These are phyloP conservation scores for Pseudococcus longispinus DNA, from an alignment of 2,888 invertebrate species.

Conservation along the genomic window DNA sequence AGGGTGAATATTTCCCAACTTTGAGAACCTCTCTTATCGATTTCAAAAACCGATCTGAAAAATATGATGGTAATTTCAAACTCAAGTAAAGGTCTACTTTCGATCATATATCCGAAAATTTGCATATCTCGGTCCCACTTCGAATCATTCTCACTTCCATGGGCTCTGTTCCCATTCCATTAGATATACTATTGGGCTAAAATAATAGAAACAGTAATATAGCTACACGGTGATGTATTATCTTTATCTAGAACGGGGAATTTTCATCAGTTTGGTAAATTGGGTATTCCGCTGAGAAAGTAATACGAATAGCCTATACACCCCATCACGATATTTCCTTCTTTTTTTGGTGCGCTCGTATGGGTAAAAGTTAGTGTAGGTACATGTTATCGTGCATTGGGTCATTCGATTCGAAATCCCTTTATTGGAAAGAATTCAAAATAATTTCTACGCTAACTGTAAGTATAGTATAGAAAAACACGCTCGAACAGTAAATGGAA, in stretches of 20 bases:
- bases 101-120: too few relatives aligned
- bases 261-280: not conserved
- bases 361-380: not conserved
- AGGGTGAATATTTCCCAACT: too few relatives aligned
- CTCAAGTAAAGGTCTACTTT: too few relatives aligned
- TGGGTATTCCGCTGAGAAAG: not conserved
- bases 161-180: too few relatives aligned
- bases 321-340: not conserved
- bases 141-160: too few relatives aligned
- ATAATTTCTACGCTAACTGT: not conserved
- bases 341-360: not conserved
- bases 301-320: not conserved
- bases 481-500: conserved; percentile 9
- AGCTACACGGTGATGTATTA: not conserved
- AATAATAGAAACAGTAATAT: not conserved
- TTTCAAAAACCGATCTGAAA: too few relatives aligned
- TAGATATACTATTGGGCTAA: not conserved
- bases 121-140: too few relatives aligned
- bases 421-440: conserved; percentile 40
- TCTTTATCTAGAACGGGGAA: not conserved
- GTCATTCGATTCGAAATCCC: conserved; percentile 12
- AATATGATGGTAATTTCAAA: too few relatives aligned
- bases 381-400: not conserved
- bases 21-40: too few relatives aligned
- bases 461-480: not conserved